Base-by-base conservation (phyloP, 2,888 invertebrate genomes). In the Hermodice carunculata region DNA sequence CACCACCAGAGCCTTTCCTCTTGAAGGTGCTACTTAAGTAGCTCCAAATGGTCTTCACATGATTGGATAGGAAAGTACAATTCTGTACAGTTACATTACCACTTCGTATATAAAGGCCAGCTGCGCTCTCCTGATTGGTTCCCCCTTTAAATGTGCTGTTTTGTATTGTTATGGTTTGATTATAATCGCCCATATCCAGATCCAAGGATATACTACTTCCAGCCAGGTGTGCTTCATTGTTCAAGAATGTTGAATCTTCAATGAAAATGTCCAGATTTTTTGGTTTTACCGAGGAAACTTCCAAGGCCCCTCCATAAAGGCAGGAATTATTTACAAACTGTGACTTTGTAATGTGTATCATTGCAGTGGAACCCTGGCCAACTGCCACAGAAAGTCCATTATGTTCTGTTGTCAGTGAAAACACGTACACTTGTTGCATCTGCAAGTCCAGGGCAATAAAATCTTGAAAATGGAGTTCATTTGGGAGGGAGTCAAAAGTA, bases 81-180 rank as follows among this genome's bases (percentile, higher is more conserved):
- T 44, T 32, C n/a, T 37, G 37, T 17, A 62, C 37, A 1, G n/a
- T 26, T 17, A 46, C 49, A 46, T 56, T 48, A 2, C 56, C 46
- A n/a, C 56, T 46, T 22, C 32, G 37, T 4, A 46, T 29, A 37
- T 56, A 34, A 6, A 62, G n/a, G 3, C 44, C 62, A 17, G 56
- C 62, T 28, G 56, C 62, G 31, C 56, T 62, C 56, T 56, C 56
- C n/a, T 14, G 19, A 37, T 62, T 62, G 19, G 26, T n/a, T n/a
- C n/a, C n/a, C n/a, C n/a, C n/a, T n/a, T n/a, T n/a, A n/a, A n/a
- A n/a, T n/a, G n/a, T n/a, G n/a, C n/a, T n/a, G n/a, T n/a, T n/a
- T n/a, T n/a, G n/a, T n/a, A n/a, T n/a, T n/a, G n/a, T n/a, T n/a
- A n/a, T n/a, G n/a, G n/a, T n/a, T n/a, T n/a, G n/a, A n/a, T n/a